These are phyloP conservation scores for Scytalopus superciliaris DNA, from an alignment of 2,113 vertebrate species.

Conservation along the genomic window DNA sequence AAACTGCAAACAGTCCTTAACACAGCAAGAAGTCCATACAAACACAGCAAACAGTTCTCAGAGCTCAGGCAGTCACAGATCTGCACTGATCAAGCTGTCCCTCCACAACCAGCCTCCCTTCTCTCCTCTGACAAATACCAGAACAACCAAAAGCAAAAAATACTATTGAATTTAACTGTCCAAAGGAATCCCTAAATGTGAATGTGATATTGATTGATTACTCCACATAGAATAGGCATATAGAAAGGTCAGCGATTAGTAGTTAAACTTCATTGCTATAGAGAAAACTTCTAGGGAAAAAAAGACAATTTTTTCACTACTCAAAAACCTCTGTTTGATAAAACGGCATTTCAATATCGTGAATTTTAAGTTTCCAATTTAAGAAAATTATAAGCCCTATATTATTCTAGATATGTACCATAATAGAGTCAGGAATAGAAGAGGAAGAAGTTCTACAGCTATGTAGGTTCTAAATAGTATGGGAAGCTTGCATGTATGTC, in stretches of 20 bases:
- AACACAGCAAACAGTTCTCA: too few relatives aligned
- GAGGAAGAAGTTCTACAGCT: accelerated
- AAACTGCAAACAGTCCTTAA: too few relatives aligned
- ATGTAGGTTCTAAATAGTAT: neutral
- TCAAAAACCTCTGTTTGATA: neutral
- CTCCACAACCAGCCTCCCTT: too few relatives aligned
- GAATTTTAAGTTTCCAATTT: neutral
- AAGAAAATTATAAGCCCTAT: neutral
- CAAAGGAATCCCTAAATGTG: neutral
- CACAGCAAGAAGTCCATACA: too few relatives aligned
- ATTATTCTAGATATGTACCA: neutral
- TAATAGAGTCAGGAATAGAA: neutral
- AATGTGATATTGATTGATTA: neutral
- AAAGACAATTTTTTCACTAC: neutral
- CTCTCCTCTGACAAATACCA: too few relatives aligned
- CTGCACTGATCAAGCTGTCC: too few relatives aligned
- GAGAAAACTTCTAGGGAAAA: neutral
- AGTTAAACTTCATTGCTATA: neutral
- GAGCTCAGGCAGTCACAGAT: too few relatives aligned
- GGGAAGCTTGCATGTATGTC: neutral
- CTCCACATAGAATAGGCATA: neutral
- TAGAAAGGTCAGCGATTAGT: neutral
- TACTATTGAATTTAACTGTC: neutral
- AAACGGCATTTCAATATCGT: neutral
- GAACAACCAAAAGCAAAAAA: neutral